These are phyloP conservation scores for Penaeus japonicus DNA, from an alignment of 1,140 invertebrate genomes.

Conservation along the genomic window DNA sequence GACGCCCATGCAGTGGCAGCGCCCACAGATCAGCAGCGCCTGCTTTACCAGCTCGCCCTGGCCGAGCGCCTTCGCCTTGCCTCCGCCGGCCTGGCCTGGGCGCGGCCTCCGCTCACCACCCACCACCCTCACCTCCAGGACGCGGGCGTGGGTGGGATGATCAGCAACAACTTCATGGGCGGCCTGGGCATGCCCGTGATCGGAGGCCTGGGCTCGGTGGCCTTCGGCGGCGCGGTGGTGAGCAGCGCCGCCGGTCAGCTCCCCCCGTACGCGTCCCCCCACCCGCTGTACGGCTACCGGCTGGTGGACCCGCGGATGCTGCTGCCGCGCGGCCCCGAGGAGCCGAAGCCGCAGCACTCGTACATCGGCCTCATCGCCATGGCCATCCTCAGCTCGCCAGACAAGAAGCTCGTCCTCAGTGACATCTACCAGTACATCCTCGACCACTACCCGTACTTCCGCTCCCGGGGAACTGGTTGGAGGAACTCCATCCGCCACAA, in stretches of 20 bases:
- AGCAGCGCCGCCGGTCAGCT: conserved; percentile 12
- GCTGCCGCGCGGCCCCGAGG: conserved; percentile 68
- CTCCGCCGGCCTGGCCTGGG: conserved; percentile 46
- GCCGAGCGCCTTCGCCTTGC: conserved; percentile 56
- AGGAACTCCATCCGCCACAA: conserved; percentile 98
- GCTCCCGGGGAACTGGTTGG: conserved; percentile 94
- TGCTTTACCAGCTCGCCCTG: conserved; percentile 57
- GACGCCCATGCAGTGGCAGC: conserved; percentile 34
- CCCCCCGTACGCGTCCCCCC: not conserved
- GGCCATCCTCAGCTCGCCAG: conserved; percentile 92
- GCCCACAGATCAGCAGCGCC: conserved; percentile 55
- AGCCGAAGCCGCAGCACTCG: conserved; percentile 93
- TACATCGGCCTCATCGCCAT: conserved; percentile 97
- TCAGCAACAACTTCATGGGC: conserved; percentile 2
- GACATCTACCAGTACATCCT: conserved; percentile 99
- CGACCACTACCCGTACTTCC: conserved; percentile 96
- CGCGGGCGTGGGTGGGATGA: not conserved
- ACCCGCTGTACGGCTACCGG: conserved; percentile 56
- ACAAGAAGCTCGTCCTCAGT: conserved; percentile 94
- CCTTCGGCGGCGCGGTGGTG: not conserved
- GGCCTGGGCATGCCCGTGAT: not conserved
- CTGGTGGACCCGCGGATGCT: conserved; percentile 47
- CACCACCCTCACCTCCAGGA: conserved; percentile 24
- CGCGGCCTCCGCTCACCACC: conserved; percentile 28
- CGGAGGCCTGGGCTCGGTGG: not conserved